phyloP scores from a whole-genome alignment of 2,797 vertebrate genomes.

The Triplophysa yarkandensis region DNA sequence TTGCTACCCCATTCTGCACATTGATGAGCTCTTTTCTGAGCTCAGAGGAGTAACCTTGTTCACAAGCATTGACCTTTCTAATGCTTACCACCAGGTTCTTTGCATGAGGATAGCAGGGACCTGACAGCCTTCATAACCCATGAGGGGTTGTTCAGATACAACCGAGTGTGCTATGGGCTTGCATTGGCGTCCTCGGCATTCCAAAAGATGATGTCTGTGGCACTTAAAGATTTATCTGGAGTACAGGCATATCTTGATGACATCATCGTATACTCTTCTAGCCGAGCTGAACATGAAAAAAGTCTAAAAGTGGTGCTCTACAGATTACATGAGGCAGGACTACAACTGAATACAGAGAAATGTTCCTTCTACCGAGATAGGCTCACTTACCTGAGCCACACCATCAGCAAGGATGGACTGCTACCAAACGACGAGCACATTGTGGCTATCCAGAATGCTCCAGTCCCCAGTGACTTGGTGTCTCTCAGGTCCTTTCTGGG shows the following conservation, averaged over 20 bases:
- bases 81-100: no score
- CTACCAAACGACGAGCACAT: background rate
- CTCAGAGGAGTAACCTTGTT: no score
- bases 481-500: no score
- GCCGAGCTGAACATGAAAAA: no score
- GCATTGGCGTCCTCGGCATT: background rate
- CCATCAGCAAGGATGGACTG: background rate
- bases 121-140: no score
- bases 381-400: background rate
- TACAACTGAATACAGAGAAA: background rate
- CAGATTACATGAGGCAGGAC: background rate
- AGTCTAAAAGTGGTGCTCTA: background rate
- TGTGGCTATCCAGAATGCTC: background rate
- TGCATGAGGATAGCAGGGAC: no score
- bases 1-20: constrained; percentile 1
- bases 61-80: background rate
- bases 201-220: background rate
- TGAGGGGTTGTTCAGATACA: no score
- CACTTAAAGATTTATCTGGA: no score
- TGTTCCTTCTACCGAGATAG: background rate
- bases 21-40: constrained; percentile 14
- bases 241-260: no score
- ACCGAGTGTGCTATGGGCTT: background rate
- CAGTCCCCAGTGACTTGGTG: no score
- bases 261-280: background rate